Evolutionary conservation across 2,797 vertebrate genomes (phyloP).

Genomic region (Phataginus tricuspis): DNA sequence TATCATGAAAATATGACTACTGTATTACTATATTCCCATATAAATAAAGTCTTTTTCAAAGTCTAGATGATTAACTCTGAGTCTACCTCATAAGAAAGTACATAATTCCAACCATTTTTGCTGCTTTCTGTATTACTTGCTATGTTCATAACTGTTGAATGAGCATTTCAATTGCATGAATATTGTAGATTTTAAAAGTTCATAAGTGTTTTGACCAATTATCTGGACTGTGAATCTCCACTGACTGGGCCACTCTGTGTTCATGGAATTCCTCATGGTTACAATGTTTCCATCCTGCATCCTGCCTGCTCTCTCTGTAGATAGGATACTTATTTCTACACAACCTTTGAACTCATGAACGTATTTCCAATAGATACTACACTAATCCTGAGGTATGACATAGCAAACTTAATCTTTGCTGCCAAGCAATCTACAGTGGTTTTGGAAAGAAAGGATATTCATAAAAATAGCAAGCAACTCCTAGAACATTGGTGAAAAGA

Average conservation of each 20-base stretch:
- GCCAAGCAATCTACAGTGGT: not conserved
- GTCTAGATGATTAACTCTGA: slow-evolving; percentile 38
- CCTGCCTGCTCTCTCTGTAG: not conserved
- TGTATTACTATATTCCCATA: slow-evolving; percentile 28
- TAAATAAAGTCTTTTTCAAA: slow-evolving; percentile 50
- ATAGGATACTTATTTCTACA: not conserved
- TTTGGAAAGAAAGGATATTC: not conserved
- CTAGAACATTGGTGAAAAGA: not conserved
- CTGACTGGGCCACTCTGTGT: not conserved
- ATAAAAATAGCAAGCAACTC: not conserved
- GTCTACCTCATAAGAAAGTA: slow-evolving; percentile 39
- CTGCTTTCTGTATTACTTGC: slow-evolving; percentile 40
- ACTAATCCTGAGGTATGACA: not conserved
- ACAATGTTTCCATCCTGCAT: not conserved
- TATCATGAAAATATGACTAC: slow-evolving; percentile 68
- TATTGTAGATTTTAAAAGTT: not conserved
- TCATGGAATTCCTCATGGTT: not conserved
- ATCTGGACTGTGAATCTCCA: not conserved
- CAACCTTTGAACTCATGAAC: not conserved
- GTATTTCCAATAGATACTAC: not conserved
- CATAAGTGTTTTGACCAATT: not conserved
- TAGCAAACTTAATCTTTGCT: not conserved
- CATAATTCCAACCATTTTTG: slow-evolving; percentile 3
- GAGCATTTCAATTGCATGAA: not conserved
- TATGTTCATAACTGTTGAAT: not conserved